A percentile compares a stretch with the other conserved stretches of the same genome.
These are phyloP conservation scores for Cardinalis cardinalis DNA, from an alignment of 2,113 vertebrate genomes.

Conservation along the genomic window DNA sequence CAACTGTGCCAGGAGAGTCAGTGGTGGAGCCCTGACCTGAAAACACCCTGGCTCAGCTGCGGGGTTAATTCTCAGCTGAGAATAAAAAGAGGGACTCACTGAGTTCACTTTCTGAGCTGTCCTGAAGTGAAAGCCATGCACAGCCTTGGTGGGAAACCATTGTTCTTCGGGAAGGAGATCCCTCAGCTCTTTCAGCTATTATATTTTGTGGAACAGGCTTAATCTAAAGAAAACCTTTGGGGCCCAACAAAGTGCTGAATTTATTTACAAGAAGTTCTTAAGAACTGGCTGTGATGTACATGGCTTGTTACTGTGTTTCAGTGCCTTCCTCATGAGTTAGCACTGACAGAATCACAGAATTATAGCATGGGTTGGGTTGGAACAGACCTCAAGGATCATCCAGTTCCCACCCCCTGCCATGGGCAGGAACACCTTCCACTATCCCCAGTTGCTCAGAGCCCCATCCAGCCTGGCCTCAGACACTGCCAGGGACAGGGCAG, in stretches of 20 bases:
- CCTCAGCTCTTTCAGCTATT: background rate
- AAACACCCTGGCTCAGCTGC: background rate
- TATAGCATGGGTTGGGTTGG: background rate
- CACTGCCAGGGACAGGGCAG: background rate
- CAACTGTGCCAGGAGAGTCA: background rate
- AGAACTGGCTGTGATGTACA: background rate
- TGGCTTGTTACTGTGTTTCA: background rate
- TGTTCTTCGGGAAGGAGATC: background rate
- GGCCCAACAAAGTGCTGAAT: background rate
- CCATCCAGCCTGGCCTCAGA: fast-evolving
- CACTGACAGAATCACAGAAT: background rate
- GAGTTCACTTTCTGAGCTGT: background rate
- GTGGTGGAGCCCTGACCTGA: background rate
- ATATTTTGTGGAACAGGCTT: background rate
- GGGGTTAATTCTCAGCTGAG: fast-evolving
- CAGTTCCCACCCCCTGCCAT: background rate
- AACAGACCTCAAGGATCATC: background rate
- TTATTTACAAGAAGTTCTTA: background rate
- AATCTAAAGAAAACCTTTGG: background rate
- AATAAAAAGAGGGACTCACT: background rate
- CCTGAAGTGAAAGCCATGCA: background rate
- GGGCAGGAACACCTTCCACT: background rate
- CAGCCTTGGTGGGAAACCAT: background rate
- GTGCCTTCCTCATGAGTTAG: background rate
- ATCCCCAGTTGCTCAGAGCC: background rate